These are phyloP conservation scores for Latheticus oryzae DNA, from an alignment of 2,888 invertebrate genomes.

Conservation along the genomic window DNA sequence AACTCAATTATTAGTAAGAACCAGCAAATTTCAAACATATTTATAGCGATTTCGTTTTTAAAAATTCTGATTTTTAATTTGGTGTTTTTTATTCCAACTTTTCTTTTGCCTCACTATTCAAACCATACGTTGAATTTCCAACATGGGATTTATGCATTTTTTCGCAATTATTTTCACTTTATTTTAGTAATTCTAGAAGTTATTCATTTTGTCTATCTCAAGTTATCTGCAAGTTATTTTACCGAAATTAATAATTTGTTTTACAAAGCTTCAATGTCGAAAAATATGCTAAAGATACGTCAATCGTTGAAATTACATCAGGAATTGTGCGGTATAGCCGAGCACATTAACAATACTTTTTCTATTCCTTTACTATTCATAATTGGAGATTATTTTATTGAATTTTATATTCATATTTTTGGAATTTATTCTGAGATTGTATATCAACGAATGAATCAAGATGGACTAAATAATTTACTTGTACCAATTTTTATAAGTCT, in stretches of 20 bases:
- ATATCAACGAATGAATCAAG: neutral
- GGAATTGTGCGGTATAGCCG: constrained; percentile 3
- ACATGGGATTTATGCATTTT: constrained; percentile 2
- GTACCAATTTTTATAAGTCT: no score
- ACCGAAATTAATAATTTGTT: neutral
- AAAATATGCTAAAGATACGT: constrained; percentile 1
- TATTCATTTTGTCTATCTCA: constrained; percentile 9
- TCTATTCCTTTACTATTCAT: constrained; percentile 6
- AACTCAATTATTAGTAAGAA: neutral
- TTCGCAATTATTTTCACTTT: constrained; percentile 5
- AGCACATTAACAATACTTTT: constrained; percentile 7
- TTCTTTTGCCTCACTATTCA: no score
- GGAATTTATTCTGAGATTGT: constrained; percentile 11
- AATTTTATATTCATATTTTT: constrained; percentile 16
- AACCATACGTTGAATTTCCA: constrained; percentile 1
- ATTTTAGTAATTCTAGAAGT: neutral
- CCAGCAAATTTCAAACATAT: neutral
- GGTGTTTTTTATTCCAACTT: constrained; percentile 5
- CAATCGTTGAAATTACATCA: constrained; percentile 6
- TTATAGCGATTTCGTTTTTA: neutral
- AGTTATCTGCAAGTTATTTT: neutral
- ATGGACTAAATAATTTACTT: no score
- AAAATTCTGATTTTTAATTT: constrained; percentile 3
- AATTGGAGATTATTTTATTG: constrained; percentile 12
- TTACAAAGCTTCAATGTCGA: neutral